Percentiles rank a stretch among this genome's conserved stretches.
phyloP scores from a whole-genome alignment of 2,113 vertebrate genomes.

The Oenanthe melanoleuca region DNA sequence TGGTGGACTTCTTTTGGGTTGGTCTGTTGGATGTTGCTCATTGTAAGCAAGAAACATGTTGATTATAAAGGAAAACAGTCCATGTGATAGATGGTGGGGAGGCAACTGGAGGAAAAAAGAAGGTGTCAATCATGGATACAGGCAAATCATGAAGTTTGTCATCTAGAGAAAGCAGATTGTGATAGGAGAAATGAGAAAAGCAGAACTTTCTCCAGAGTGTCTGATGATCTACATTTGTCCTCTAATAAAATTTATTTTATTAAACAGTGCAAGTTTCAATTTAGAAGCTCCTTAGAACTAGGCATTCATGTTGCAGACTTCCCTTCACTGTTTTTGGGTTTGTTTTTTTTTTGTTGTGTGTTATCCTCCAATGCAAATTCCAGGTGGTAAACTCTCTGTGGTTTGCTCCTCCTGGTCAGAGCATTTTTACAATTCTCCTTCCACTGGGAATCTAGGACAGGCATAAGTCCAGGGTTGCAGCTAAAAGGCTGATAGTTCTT shows the following conservation, averaged over 20 bases:
- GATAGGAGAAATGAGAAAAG: not conserved
- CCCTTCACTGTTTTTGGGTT: not conserved
- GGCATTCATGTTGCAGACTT: not conserved
- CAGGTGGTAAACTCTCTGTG: not conserved
- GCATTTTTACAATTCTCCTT: not conserved
- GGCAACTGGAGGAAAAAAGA: not conserved
- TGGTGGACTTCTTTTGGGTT: not conserved
- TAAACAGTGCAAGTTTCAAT: not conserved
- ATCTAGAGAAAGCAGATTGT: not conserved
- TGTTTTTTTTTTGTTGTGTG: not conserved
- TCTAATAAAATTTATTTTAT: not conserved
- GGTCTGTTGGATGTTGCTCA: not conserved
- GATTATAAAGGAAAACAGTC: not conserved
- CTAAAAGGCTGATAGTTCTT: not conserved
- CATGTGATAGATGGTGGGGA: not conserved
- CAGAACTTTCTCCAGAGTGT: not conserved
- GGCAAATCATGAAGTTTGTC: not conserved
- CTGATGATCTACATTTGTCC: not conserved
- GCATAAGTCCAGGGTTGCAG: rapidly evolving
- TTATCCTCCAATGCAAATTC: not conserved
- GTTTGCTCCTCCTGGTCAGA: not conserved
- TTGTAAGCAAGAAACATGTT: not conserved
- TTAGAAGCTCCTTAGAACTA: not conserved
- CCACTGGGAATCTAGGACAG: not conserved
- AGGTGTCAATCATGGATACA: not conserved